Evolutionary conservation across 2,888 invertebrate genomes (phyloP).

Genomic region (Drosophila mayaguana): DNA sequence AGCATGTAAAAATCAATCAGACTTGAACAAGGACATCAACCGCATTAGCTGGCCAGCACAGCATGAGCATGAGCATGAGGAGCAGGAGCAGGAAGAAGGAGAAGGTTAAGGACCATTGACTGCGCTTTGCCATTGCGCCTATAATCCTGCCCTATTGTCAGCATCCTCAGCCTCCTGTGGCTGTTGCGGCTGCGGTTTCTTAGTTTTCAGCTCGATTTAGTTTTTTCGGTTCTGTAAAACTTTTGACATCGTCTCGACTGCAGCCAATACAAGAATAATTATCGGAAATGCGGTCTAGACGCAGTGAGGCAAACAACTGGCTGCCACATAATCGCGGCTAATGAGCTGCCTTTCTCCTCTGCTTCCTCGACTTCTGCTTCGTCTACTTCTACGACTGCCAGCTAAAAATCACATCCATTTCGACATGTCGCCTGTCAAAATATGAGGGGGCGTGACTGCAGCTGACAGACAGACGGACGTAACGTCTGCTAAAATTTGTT

Average conservation of each 20-base stretch:
- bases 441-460: slow-evolving; percentile 53
- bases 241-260: slow-evolving; percentile 54
- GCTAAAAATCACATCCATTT: background rate
- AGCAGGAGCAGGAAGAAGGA: background rate
- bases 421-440: slow-evolving; percentile 49
- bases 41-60: slow-evolving; percentile 70
- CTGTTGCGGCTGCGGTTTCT: slow-evolving; percentile 58
- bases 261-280: slow-evolving; percentile 75
- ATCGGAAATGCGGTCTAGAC: slow-evolving; percentile 80
- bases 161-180: slow-evolving; percentile 34
- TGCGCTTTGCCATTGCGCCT: slow-evolving; percentile 57
- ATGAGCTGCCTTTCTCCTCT: slow-evolving; percentile 65
- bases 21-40: slow-evolving; percentile 55
- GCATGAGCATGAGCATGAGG: background rate
- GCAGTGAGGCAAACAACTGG: slow-evolving; percentile 14
- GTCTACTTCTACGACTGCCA: background rate
- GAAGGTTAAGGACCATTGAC: slow-evolving; percentile 27
- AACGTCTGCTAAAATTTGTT: slow-evolving; percentile 42
- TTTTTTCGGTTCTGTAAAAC: slow-evolving; percentile 49
- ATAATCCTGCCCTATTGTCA: slow-evolving; percentile 32
- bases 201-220: slow-evolving; percentile 67
- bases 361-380: background rate
- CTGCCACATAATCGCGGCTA: slow-evolving; percentile 64
- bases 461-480: slow-evolving; percentile 43
- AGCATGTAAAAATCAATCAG: slow-evolving; percentile 69